Evolutionary conservation across 2,888 invertebrate genomes (phyloP).

Genomic region (Molanna angustata): DNA sequence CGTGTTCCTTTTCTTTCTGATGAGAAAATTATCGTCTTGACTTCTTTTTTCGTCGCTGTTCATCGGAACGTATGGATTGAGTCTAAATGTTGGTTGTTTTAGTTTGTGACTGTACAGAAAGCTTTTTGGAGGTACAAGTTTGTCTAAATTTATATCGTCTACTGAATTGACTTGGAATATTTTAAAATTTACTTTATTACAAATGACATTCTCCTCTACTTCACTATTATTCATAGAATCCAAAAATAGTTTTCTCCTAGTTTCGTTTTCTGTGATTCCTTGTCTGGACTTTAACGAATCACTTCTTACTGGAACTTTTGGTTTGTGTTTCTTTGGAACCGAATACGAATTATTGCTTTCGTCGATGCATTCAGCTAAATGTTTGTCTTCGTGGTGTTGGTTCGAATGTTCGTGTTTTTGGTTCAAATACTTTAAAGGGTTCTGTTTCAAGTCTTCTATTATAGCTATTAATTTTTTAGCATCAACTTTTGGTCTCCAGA

Average conservation of each 20-base stretch:
- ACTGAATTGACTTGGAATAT: neutral
- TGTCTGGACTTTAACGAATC: constrained; percentile 20
- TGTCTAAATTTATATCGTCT: constrained; percentile 11
- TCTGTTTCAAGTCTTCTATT: constrained; percentile 42
- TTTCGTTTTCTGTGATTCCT: constrained; percentile 1
- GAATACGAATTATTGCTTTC: too few species aligned
- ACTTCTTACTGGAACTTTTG: constrained; percentile 23
- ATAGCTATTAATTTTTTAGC: constrained; percentile 45
- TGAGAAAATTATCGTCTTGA: constrained; percentile 13
- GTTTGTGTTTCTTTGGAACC: constrained; percentile 14
- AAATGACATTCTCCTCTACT: too few species aligned
- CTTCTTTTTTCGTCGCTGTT: constrained; percentile 23
- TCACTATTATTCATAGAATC: too few species aligned
- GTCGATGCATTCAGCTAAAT: too few species aligned
- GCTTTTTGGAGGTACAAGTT: constrained; percentile 43
- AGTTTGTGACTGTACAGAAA: constrained; percentile 48
- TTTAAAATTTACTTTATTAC: too few species aligned
- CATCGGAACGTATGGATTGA: constrained; percentile 50
- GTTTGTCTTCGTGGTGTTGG: too few species aligned
- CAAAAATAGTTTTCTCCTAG: too few species aligned
- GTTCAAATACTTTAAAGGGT: constrained; percentile 44
- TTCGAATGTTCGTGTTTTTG: neutral
- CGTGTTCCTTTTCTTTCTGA: constrained; percentile 9
- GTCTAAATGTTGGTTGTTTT: constrained; percentile 35
- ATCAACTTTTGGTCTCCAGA: constrained; percentile 46